A percentile compares a stretch with the other conserved stretches of the same genome.
These are phyloP conservation scores for Hippasteria phrygiana DNA, from an alignment of 53 echinoderm and acorn worm genomes.

Conservation along the genomic window DNA sequence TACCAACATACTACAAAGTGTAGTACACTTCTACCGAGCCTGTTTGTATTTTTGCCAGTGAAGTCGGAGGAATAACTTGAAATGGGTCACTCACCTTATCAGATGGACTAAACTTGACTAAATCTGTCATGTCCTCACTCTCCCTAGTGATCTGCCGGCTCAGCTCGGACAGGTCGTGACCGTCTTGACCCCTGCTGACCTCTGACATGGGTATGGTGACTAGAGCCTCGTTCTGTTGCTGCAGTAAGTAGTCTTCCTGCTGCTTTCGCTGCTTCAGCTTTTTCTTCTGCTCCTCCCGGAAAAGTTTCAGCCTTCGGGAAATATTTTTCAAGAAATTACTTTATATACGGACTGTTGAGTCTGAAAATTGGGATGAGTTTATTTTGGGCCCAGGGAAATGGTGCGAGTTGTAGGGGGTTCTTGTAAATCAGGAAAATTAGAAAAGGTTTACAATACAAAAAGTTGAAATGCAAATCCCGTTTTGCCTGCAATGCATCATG, in stretches of 20 bases:
- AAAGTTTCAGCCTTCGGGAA: constrained; percentile 65
- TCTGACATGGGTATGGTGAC: constrained; percentile 51
- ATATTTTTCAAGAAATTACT: no score
- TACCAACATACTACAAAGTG: no score
- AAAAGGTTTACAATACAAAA: no score
- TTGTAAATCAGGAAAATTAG: no score
- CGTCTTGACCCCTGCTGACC: constrained; percentile 29
- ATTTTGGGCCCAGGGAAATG: not conserved
- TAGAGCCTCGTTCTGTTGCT: constrained; percentile 48
- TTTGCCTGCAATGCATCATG: no score
- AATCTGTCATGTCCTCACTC: constrained; percentile 3
- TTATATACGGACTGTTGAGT: no score
- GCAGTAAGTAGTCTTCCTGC: constrained; percentile 82
- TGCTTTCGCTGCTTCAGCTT: constrained; percentile 77
- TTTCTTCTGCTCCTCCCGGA: constrained; percentile 69
- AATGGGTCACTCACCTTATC: constrained; percentile 5
- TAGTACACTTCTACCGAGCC: no score
- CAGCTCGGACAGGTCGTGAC: not conserved
- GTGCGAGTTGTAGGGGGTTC: no score
- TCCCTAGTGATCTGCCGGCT: constrained; percentile 37
- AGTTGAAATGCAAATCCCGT: no score
- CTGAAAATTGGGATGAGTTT: not conserved
- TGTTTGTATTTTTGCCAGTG: no score
- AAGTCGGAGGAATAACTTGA: no score
- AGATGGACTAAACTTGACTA: constrained; percentile 35